These are phyloP conservation scores for Chloroceryle aenea DNA, from an alignment of 2,113 vertebrate species.

Conservation along the genomic window DNA sequence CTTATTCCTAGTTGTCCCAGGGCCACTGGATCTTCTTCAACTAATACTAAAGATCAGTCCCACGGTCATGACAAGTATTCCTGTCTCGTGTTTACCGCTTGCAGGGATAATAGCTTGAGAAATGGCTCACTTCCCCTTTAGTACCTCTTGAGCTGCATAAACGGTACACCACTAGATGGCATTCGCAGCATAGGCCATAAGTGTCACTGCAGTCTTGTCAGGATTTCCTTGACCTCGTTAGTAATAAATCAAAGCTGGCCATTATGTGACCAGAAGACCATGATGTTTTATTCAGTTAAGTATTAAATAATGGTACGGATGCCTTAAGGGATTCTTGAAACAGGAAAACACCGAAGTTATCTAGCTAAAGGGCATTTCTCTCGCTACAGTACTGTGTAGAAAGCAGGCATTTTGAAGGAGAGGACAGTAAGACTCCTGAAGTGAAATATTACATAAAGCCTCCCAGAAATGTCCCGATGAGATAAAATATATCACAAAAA, in stretches of 20 bases:
- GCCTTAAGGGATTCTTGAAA: not conserved
- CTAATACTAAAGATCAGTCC: not conserved
- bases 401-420: not conserved
- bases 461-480: rapidly evolving
- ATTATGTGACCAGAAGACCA: not conserved
- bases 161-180: not conserved
- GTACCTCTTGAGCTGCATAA: not conserved
- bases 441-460: not conserved
- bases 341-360: not conserved
- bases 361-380: not conserved
- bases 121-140: rapidly evolving
- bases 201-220: not conserved
- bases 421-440: not conserved
- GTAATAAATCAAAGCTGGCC: not conserved
- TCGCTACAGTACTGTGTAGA: not conserved
- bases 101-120: rapidly evolving
- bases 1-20: not conserved
- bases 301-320: not conserved
- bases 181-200: not conserved
- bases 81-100: too few species aligned
- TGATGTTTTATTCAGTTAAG: not conserved
- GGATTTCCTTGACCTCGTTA: not conserved
- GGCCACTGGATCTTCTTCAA: not conserved
- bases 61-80: not conserved
- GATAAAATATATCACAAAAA: not conserved